Evolutionary conservation across 2,888 invertebrate species (phyloP), one percentile per base, ranked within the genome.

Genomic region (Slavum lentiscoides): DNA sequence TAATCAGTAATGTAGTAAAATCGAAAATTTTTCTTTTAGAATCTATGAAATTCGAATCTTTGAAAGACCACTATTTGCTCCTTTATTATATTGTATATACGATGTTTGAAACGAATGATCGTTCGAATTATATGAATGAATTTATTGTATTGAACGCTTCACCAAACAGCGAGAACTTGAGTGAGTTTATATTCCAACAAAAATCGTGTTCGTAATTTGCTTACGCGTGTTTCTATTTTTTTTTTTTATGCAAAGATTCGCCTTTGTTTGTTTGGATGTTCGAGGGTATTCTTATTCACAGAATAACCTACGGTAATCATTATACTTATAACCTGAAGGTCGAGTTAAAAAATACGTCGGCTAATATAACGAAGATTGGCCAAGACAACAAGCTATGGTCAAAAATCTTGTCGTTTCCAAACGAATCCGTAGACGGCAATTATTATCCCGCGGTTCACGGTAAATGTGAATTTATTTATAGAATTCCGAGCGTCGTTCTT

Each of bases 11-110:
- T 19, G 37, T 19, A 19, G 39, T 39, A 37, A 37, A 17, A 37
- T 5, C 17, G 23, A 30, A 67, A 6, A 19, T 2, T 19, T 69
- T 55, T 30, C 19, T 19, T 68, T 30, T 30, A 69, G 69, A 19
- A 19, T 30, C 30, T 8, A 30, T 69, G 8, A 17, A 30, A 30
- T 69, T 69, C 49, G 19, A 69, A 11, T 53, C 69, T 4, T 55
- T 55, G 6, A 69, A 69, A 69, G 55, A 69, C 9, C 21, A 69
- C 6, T 69, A 55, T 55, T 69, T 69, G 19, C 30, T 55, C 11
- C 55, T 69, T 30, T 69, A 69, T 55, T 69, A 69, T 17, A 69
- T 55, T 55, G 1, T 69, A 19, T 30, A 55, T 55, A 30, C 69
- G 5, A 30, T 19, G 30, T 17, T 69, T 30, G 19, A 8, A 19